Conservation (phyloP, 2,888 invertebrate genomes). For the Cartodere bifasciata region DNA sequence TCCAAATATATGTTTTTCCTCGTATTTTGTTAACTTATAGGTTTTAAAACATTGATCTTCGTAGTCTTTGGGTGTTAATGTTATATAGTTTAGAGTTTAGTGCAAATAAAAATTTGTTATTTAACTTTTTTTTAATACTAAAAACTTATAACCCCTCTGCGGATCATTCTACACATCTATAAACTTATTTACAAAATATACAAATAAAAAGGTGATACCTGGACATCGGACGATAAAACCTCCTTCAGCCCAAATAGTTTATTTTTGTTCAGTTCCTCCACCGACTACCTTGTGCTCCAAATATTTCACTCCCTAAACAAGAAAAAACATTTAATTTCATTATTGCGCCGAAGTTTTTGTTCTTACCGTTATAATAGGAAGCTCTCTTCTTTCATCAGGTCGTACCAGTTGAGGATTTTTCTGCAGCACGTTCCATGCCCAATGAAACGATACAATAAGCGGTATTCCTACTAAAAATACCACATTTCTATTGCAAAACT, state of each 20-base stretch:
- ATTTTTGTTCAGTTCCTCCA: no score
- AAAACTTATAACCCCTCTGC: no score
- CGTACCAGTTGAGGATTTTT: conserved; percentile 9
- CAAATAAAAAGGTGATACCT: no score
- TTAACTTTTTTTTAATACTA: conserved; percentile 8
- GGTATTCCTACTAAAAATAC: conserved; percentile 7
- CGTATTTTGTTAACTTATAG: no score
- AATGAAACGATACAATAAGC: conserved; percentile 5
- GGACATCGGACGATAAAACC: no score
- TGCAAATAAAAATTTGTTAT: neutral
- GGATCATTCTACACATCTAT: no score
- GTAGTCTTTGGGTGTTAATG: no score
- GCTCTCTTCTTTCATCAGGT: conserved; percentile 4
- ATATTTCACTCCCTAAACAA: neutral
- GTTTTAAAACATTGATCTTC: no score
- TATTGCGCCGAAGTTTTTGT: neutral
- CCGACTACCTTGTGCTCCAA: neutral
- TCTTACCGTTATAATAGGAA: neutral
- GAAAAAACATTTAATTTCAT: neutral
- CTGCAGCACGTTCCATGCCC: conserved; percentile 8
- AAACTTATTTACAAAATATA: no score
- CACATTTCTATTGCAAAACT: conserved; percentile 8
- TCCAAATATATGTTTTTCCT: no score
- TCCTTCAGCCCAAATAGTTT: no score
- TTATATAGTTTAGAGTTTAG: neutral